These are phyloP conservation scores for Mesoligia furuncula DNA, from an alignment of 2,888 invertebrate species.

Conservation along the genomic window DNA sequence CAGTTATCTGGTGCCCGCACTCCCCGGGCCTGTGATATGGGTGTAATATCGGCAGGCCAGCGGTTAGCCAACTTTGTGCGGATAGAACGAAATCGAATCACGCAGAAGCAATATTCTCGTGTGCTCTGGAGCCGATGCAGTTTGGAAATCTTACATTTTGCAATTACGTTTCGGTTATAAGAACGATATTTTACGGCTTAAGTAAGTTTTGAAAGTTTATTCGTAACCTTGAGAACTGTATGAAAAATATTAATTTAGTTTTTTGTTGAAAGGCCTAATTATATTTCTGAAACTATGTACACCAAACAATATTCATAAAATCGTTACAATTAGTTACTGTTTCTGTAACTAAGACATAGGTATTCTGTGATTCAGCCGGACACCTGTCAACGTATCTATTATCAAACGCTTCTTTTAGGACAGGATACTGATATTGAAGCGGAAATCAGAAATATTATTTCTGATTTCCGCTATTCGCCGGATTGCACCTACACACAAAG, in stretches of 20 bases:
- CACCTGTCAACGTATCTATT: conserved; percentile 16
- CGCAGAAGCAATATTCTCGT: conserved; percentile 56
- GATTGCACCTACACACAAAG: conserved; percentile 19
- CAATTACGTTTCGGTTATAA: conserved; percentile 16
- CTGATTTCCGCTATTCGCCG: too few relatives aligned
- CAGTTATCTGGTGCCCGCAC: conserved; percentile 51
- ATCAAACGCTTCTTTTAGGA: conserved; percentile 4
- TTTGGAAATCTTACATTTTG: conserved; percentile 39
- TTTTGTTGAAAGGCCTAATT: background rate
- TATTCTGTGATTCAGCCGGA: background rate
- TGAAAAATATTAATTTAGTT: background rate
- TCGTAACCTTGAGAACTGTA: background rate
- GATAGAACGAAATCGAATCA: conserved; percentile 59
- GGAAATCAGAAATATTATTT: conserved; percentile 47
- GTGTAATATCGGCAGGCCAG: conserved; percentile 57
- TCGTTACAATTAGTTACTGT: background rate
- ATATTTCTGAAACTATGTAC: background rate
- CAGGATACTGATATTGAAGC: conserved; percentile 24
- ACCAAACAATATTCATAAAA: background rate
- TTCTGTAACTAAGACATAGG: background rate
- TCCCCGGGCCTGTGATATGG: conserved; percentile 50
- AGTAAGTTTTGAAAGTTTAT: background rate
- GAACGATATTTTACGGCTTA: background rate
- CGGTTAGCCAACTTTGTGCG: conserved; percentile 58
- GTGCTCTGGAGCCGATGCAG: conserved; percentile 49